Base-by-base conservation (phyloP, 2,113 vertebrate species). In the Poecile atricapillus region DNA sequence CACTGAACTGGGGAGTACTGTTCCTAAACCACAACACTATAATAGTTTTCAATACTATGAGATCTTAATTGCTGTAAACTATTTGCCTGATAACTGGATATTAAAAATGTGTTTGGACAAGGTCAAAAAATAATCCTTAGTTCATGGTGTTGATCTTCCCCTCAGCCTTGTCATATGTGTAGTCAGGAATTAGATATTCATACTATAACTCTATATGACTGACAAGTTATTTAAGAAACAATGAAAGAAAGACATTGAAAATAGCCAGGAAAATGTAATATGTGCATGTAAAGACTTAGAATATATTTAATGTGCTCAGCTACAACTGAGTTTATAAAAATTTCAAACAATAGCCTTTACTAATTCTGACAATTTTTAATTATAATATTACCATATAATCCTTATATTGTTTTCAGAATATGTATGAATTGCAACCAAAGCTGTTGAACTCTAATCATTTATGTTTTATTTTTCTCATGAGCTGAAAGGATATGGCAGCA, bases 381-480 rank as follows among this genome's bases (percentile, higher is more conserved):
- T 74, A 74, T 33, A 78, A 4, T 83, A 79, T 82, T 90, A 20
- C 23, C 18, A 47, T 75, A 89, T 94, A 96, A 93, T 82, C 81
- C 75, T 93, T 22, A 60, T 71, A 58, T 87, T 94, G 49, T 60
- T 56, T 91, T 86, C 14, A 9, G 8, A 84, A 84, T 92, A 64
- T 85, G 70, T 73, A 93, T 95, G 9, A 97, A 86, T 94, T 97
- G 77, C 33, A 96, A 18, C 68, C 94, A 44, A 65, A 95, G 47
- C 41, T 84, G 56, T 97, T 97, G 69, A 88, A 94, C 25, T 93
- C 53, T 91, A 93, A 89, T 89, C 3, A 71, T 83, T 73, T 91
- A 79, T 88, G 19, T 8, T 76, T 78, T 95, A 74, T 94, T 92
- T 83, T 78, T 89, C 68, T 91, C 43, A 41, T 86, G 58, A 92